A percentile compares a stretch with the other conserved stretches of the same genome.
Conservation (phyloP, 2,888 invertebrate genomes). For the Himalopsyche anomala region DNA sequence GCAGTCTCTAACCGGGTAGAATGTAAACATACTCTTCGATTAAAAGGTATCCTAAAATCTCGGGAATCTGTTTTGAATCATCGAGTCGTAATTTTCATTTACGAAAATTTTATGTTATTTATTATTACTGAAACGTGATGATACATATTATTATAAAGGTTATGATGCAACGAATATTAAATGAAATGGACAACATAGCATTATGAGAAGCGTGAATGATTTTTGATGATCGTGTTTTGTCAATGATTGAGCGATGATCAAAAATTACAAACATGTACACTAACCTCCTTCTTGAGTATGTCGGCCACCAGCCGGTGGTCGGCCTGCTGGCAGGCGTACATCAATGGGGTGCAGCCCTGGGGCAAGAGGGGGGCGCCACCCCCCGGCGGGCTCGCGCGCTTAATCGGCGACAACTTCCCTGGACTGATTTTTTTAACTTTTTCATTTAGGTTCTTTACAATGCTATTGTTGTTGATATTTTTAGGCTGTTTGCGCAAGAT, state of each 20-base stretch:
- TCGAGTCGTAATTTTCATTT: no score
- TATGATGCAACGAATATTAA: no score
- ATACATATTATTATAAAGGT: no score
- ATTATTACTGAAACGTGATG: no score
- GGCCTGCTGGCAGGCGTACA: constrained; percentile 95
- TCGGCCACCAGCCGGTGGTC: constrained; percentile 86
- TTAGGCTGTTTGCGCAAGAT: constrained; percentile 60
- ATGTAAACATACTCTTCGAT: no score
- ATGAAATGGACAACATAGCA: no score
- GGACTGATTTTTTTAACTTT: constrained; percentile 70
- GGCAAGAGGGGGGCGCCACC: constrained; percentile 74
- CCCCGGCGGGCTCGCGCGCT: constrained; percentile 7
- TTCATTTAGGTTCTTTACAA: constrained; percentile 63
- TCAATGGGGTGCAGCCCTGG: constrained; percentile 88
- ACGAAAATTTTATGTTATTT: no score
- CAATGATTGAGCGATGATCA: background rate
- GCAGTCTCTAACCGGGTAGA: no score
- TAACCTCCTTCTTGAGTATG: constrained; percentile 87
- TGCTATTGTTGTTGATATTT: constrained; percentile 58
- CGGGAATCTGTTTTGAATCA: no score
- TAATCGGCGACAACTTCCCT: constrained; percentile 22
- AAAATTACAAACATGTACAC: constrained; percentile 67
- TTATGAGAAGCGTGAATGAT: no score
- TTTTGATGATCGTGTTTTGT: background rate
- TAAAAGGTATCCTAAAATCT: no score